These are phyloP conservation scores for Aphelocoma californica DNA, from an alignment of 2,797 vertebrate species.

Conservation along the genomic window DNA sequence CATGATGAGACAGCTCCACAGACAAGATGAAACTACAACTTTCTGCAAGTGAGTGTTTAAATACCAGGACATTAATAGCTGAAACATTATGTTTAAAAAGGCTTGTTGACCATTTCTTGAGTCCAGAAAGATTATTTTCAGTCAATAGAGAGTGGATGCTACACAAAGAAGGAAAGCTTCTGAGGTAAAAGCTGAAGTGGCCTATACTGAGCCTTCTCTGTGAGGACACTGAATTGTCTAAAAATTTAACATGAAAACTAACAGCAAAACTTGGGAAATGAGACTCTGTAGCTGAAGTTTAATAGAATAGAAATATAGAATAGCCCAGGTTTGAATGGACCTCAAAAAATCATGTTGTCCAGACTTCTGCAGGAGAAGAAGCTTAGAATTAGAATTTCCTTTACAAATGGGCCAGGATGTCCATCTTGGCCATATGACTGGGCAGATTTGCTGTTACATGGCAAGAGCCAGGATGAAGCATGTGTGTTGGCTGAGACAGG, in stretches of 20 bases:
- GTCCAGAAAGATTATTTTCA: neutral
- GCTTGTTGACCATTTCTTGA: neutral
- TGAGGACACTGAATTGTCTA: neutral
- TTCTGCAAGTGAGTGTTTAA: neutral
- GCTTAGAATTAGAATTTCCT: neutral
- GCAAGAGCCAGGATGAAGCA: neutral
- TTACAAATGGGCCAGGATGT: neutral
- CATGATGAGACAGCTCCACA: neutral
- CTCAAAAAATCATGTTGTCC: neutral
- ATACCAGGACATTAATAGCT: neutral
- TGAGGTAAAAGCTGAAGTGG: neutral
- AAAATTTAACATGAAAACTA: neutral
- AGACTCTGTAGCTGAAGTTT: neutral
- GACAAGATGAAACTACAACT: neutral
- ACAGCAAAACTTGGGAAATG: neutral
- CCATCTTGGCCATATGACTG: neutral
- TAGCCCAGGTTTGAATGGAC: neutral
- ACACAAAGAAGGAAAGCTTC: neutral
- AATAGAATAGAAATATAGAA: neutral
- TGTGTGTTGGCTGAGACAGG: neutral
- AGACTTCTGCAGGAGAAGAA: neutral
- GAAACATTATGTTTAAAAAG: neutral
- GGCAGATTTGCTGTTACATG: neutral
- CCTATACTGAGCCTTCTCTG: fast-evolving
- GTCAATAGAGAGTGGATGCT: neutral